Conservation (phyloP, 2,113 vertebrate genomes). For the Amblyopsis rosae region DNA sequence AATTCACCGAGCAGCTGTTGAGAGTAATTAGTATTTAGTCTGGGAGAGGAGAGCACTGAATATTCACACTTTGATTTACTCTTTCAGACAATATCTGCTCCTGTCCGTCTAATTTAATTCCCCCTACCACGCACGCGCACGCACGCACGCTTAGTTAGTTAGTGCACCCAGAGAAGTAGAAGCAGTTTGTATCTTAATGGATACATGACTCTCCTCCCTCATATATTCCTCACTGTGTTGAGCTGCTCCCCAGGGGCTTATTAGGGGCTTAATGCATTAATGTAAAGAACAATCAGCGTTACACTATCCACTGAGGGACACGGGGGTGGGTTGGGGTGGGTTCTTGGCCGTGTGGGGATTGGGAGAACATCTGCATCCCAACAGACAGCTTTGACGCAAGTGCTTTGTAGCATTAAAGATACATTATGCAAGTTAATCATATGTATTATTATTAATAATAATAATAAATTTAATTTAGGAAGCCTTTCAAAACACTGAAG, state of each 20-base stretch:
- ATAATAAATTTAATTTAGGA: too few species aligned
- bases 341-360: too few species aligned
- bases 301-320: not conserved
- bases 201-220: not conserved
- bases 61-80: slow-evolving; percentile 70
- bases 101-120: slow-evolving; percentile 24
- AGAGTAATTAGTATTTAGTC: slow-evolving; percentile 72
- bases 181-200: slow-evolving; percentile 53
- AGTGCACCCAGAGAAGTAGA: slow-evolving; percentile 38
- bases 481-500: too few species aligned
- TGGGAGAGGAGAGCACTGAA: slow-evolving; percentile 59
- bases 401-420: too few species aligned
- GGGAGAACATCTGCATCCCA: too few species aligned
- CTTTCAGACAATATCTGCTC: slow-evolving; percentile 45
- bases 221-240: not conserved
- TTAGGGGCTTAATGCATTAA: slow-evolving; percentile 35
- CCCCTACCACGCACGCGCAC: slow-evolving; percentile 9
- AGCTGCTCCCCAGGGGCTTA: slow-evolving; percentile 14
- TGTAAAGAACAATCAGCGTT: slow-evolving; percentile 8
- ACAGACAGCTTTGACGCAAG: too few species aligned
- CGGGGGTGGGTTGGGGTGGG: too few species aligned
- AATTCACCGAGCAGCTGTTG: slow-evolving; percentile 71
- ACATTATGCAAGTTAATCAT: too few species aligned
- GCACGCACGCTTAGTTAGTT: slow-evolving; percentile 37
- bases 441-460: too few species aligned